Conservation (phyloP, 2,888 invertebrate genomes). For the Pristionchus arcanus region DNA sequence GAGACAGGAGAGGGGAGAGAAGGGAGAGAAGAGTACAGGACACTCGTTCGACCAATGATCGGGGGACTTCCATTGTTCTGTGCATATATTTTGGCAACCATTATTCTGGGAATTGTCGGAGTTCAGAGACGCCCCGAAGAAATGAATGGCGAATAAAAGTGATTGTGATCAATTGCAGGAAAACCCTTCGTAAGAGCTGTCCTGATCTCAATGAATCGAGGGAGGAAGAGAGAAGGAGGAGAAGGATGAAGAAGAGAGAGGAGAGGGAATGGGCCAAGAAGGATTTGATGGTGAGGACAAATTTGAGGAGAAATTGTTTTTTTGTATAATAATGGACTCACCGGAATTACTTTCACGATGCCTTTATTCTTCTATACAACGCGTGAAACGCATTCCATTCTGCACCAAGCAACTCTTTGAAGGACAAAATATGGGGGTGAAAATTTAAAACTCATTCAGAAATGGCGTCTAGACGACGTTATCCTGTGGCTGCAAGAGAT, state of each 20-base stretch:
- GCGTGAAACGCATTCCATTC: neutral
- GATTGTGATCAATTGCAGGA: neutral
- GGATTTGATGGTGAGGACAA: slow-evolving; percentile 53
- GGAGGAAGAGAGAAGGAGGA: slow-evolving; percentile 62
- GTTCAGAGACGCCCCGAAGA: neutral
- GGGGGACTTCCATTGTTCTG: too few species aligned
- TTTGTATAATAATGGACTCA: too few species aligned
- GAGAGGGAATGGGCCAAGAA: slow-evolving; percentile 67
- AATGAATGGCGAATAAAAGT: too few species aligned
- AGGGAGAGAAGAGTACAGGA: neutral
- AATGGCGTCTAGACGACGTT: slow-evolving; percentile 71
- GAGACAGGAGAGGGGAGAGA: neutral
- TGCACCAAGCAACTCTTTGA: neutral
- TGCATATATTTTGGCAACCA: too few species aligned
- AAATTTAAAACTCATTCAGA: slow-evolving; percentile 36
- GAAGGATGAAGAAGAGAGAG: slow-evolving; percentile 53
- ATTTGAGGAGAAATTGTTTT: neutral
- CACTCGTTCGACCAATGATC: too few species aligned
- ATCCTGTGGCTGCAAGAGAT: slow-evolving; percentile 69
- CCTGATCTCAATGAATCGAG: slow-evolving; percentile 63
- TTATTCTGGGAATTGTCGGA: too few species aligned
- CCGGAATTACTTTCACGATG: too few species aligned
- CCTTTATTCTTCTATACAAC: too few species aligned
- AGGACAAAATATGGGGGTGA: neutral
- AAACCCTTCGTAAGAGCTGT: slow-evolving; percentile 64